Evolutionary conservation across 2,797 vertebrate genomes (phyloP), one percentile per base, ranked within the genome.

Genomic region (Sebastes ruberrimus): DNA sequence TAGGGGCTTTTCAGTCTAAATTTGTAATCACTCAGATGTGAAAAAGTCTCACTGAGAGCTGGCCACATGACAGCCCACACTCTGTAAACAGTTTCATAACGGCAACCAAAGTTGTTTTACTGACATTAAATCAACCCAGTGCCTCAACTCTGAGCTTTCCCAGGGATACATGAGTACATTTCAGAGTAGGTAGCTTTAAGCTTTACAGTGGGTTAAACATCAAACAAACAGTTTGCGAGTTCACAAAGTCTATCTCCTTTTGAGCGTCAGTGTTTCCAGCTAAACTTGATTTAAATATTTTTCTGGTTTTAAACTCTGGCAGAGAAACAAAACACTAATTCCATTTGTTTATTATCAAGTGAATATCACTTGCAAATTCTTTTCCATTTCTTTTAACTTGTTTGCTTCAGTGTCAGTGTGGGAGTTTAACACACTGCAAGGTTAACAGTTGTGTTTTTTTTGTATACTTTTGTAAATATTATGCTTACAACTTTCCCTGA

Each of bases 301-400:
- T 56, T 49, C 49, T 63, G 68, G 32, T 71, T 82, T 84, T 56
- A 74, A 78, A 10, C 22, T 64, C 8, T 74, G 59, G 16, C 33
- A 61, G 56, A 76, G 20, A 49, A 18, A 66, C 14, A 62, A 20
- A 72, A 53, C 20, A 14, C 18, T 14, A 22, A 46, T 28, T 16
- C 27, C 5, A 38, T 35, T 52, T 69, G 9, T n/a, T 67, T 55
- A 27, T 33, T 6, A 27, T 23, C 9, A 65, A 65, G n/a, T 59
- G 0, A 64, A 56, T 16, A 63, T 42, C 16, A 52, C 5, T 20
- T 22, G 6, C 11, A 7, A 9, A 9, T 61, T 10, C 0, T 69
- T 80, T 67, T 25, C 0, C 0, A 6, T 67, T 65, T 59, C 16
- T 38, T 52, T 62, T 18, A 49, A 35, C 28, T 42, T 8, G 9